Base-by-base conservation (phyloP, 1,140 invertebrate species). In the Heliothis subflexa region DNA sequence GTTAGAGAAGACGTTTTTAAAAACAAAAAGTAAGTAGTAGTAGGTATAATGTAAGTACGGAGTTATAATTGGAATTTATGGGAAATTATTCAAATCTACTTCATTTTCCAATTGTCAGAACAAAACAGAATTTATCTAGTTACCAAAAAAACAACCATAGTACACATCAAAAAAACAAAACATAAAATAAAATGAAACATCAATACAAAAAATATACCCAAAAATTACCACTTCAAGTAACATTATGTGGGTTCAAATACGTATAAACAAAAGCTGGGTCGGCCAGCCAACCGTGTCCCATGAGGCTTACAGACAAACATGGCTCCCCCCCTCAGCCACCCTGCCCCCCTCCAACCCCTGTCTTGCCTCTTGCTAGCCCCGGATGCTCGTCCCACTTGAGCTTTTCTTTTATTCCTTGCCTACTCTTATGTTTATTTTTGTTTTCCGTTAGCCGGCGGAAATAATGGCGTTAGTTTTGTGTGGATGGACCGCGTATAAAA, bases 391-490 rank as follows among this genome's bases (percentile, higher is more conserved):
- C 89, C 91, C 90, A 93, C 92, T 93, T 89, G 83, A 92, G 80
- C 81, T 85, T 93, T 92, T 91, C 91, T 93, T 93, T 93, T 93
- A 93, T 93, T 91, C 89, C 87, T 86, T 87, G 79, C 88, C 89
- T 89, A 86, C 91, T 89, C 90, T 91, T 91, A 85, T 91, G 89
- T 91, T 91, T 92, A 91, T 93, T 94, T 94, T 94, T 94, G 92
- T 94, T 94, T 93, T 91, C 88, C 86, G 91, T 91, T 91, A 93
- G 86, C 90, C 89, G 82, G 88, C 85, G 91, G 89, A 93, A 93
- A 92, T 94, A 94, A 93, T 91, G 81, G 85, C 85, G 90, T 83
- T 88, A 79, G 84, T 71, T 81, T 87, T 78, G 52, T 85, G 64
- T 81, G 88, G 91, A 91, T 83, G 82, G 73, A 66, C 72, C 64